A percentile compares a stretch with the other conserved stretches of the same genome.
Conservation (phyloP, 2,888 invertebrate species). For the Erebia epiphron region DNA sequence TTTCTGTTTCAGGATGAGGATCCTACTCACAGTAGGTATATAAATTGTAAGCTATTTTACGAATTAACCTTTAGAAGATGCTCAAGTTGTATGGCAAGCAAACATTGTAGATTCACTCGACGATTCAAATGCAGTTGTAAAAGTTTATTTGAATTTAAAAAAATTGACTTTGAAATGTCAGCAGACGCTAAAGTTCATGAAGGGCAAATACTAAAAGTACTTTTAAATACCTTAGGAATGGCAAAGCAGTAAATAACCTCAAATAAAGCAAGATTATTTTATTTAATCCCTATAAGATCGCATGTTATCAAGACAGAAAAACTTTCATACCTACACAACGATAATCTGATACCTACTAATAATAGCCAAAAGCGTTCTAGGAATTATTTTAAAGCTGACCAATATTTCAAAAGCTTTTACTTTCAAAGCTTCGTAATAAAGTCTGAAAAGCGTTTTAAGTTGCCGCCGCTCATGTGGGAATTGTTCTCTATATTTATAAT, state of each 20-base stretch:
- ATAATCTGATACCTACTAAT: conserved; percentile 2
- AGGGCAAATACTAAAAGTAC: too few relatives aligned
- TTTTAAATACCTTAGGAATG: too few relatives aligned
- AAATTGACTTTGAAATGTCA: too few relatives aligned
- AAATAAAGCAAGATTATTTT: background rate
- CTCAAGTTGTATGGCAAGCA: too few relatives aligned
- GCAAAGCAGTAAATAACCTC: background rate
- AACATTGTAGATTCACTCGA: too few relatives aligned
- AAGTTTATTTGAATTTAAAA: too few relatives aligned
- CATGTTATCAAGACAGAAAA: background rate
- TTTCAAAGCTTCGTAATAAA: conserved; percentile 20
- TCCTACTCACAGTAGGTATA: too few relatives aligned
- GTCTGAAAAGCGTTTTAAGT: conserved; percentile 28
- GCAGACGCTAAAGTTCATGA: too few relatives aligned
- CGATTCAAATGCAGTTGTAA: too few relatives aligned
- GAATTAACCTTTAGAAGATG: too few relatives aligned
- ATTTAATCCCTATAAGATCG: background rate
- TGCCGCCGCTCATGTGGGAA: conserved; percentile 14
- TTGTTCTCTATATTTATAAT: conserved; percentile 23
- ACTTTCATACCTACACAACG: background rate
- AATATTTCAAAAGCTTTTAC: conserved; percentile 18
- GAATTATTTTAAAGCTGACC: conserved; percentile 15
- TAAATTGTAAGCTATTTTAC: too few relatives aligned
- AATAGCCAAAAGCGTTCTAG: conserved; percentile 7
- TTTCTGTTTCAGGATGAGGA: too few relatives aligned